Conservation (phyloP, 2,797 vertebrate genomes). For the Pipistrellus kuhlii region DNA sequence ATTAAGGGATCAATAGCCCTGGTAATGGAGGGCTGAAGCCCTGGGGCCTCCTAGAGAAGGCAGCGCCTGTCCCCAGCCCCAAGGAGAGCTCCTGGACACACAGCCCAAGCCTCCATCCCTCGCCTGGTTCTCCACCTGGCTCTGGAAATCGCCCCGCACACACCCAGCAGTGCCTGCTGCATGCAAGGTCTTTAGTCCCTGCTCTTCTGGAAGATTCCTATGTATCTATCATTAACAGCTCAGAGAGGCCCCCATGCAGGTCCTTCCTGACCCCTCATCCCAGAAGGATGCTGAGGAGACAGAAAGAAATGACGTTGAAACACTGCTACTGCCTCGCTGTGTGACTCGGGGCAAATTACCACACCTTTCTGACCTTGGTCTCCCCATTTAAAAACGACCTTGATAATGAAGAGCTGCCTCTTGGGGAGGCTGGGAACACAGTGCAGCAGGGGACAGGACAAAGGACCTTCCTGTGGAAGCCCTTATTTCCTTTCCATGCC, state of each 20-base stretch:
- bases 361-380: background rate
- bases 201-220: background rate
- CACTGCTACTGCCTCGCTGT: background rate
- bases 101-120: background rate
- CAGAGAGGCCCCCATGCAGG: fast-evolving
- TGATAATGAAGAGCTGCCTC: background rate
- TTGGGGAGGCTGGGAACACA: background rate
- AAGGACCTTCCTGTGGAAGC: background rate
- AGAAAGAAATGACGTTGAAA: background rate
- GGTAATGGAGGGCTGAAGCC: constrained; percentile 67
- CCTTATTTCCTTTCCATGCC: background rate
- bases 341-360: background rate
- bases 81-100: background rate
- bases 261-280: background rate
- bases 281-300: background rate
- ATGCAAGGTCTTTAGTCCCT: background rate
- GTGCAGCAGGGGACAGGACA: background rate
- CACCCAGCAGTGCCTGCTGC: background rate
- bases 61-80: background rate
- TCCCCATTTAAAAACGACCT: background rate
- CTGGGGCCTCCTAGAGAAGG: fast-evolving
- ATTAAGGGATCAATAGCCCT: constrained; percentile 80
- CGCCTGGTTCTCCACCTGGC: background rate
- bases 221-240: background rate
- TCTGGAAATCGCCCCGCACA: background rate